A percentile compares a stretch with the other conserved stretches of the same genome.
These are phyloP conservation scores for Formica aserva DNA, from an alignment of 2,888 invertebrate species.

Conservation along the genomic window DNA sequence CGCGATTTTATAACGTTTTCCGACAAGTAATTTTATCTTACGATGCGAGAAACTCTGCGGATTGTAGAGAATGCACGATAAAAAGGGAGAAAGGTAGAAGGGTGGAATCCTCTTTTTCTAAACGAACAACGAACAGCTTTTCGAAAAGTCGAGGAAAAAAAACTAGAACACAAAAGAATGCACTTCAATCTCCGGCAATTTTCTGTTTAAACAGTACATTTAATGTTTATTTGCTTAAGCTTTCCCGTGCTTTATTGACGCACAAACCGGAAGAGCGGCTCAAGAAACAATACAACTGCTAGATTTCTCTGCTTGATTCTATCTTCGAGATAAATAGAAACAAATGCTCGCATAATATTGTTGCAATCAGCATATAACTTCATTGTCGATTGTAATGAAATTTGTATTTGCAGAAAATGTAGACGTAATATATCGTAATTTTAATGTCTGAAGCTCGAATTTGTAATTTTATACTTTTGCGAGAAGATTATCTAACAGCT, in stretches of 20 bases:
- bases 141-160: background rate
- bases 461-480: slow-evolving; percentile 5
- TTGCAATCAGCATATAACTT: slow-evolving; percentile 14
- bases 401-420: background rate
- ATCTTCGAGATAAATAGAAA: slow-evolving; percentile 21
- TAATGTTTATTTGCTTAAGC: slow-evolving; percentile 46
- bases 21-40: slow-evolving; percentile 79
- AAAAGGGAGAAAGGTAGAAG: background rate
- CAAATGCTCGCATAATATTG: slow-evolving; percentile 21
- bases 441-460: background rate
- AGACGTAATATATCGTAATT: background rate
- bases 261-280: slow-evolving; percentile 20
- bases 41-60: slow-evolving; percentile 76
- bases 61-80: slow-evolving; percentile 3
- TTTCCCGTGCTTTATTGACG: slow-evolving; percentile 36
- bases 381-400: background rate
- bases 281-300: slow-evolving; percentile 29
- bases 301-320: background rate
- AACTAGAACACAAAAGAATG: background rate
- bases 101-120: slow-evolving; percentile 7
- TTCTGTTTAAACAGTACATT: slow-evolving; percentile 39
- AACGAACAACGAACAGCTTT: background rate
- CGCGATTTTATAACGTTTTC: slow-evolving; percentile 78
- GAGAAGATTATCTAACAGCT: slow-evolving; percentile 28
- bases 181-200: slow-evolving; percentile 25